A percentile compares a stretch with the other conserved stretches of the same genome.
phyloP scores from a whole-genome alignment of 2,113 vertebrate genomes.

The Equus przewalskii region DNA sequence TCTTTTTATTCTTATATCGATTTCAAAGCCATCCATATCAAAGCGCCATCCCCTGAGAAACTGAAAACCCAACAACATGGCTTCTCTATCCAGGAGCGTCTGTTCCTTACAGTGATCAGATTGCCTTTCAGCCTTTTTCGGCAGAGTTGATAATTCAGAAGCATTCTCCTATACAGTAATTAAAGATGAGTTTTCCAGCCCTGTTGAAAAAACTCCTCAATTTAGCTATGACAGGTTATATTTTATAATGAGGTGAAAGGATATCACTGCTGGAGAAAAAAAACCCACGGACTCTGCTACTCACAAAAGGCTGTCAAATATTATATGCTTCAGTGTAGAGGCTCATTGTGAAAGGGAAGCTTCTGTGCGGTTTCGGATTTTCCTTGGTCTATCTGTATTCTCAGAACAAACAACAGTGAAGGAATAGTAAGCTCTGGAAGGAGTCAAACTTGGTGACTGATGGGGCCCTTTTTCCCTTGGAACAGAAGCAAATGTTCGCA shows the following conservation, averaged over 20 bases:
- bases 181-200: constrained; percentile 84
- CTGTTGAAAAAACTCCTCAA: constrained; percentile 84
- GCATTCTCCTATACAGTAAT: constrained; percentile 82
- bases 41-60: constrained; percentile 70
- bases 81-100: constrained; percentile 75
- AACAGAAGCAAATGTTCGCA: constrained; percentile 39
- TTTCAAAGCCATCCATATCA: constrained; percentile 76
- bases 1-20: background rate
- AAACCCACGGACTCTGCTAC: constrained; percentile 72
- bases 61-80: constrained; percentile 68
- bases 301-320: constrained; percentile 86
- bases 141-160: constrained; percentile 80
- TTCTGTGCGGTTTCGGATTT: constrained; percentile 74
- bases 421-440: constrained; percentile 74
- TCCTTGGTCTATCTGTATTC: constrained; percentile 79
- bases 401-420: constrained; percentile 74
- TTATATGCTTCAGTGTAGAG: constrained; percentile 74
- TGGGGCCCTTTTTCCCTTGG: background rate
- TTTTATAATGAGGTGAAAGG: constrained; percentile 87
- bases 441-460: constrained; percentile 54
- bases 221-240: constrained; percentile 86
- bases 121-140: constrained; percentile 63
- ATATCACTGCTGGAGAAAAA: constrained; percentile 82
- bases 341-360: constrained; percentile 78
- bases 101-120: constrained; percentile 76